Evolutionary conservation across 1,140 invertebrate species (phyloP).

Genomic region (Trichogramma pretiosum): DNA sequence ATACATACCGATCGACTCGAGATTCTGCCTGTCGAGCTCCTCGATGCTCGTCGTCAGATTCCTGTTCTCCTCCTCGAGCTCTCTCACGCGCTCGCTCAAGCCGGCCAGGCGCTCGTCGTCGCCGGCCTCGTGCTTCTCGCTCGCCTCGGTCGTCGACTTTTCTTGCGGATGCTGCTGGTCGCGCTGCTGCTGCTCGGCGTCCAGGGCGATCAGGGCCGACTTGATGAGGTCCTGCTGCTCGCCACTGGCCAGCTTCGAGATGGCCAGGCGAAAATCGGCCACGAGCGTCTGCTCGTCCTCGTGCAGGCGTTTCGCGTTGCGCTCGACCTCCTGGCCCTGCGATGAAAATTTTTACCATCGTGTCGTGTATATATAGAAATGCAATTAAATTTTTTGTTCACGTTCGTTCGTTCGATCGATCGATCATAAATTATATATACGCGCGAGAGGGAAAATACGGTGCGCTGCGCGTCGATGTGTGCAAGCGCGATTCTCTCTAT

Average conservation of each 20-base stretch:
- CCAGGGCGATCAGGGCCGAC: slow-evolving; percentile 41
- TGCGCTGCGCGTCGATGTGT: no score
- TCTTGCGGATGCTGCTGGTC: no score
- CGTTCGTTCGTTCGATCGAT: no score
- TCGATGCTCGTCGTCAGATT: slow-evolving; percentile 53
- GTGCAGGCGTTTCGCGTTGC: slow-evolving; percentile 34
- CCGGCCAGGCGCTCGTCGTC: slow-evolving; percentile 16
- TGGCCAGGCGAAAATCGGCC: slow-evolving; percentile 36
- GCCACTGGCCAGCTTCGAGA: slow-evolving; percentile 39
- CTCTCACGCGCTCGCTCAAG: slow-evolving; percentile 42
- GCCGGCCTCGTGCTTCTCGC: slow-evolving; percentile 28
- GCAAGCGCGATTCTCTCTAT: no score
- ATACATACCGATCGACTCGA: slow-evolving; percentile 52
- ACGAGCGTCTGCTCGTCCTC: slow-evolving; percentile 34
- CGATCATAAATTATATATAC: no score
- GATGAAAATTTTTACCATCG: no score
- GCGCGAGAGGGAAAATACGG: no score
- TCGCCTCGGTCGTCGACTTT: slow-evolving; percentile 9
- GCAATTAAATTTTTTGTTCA: no score
- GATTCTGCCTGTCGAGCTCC: slow-evolving; percentile 64
- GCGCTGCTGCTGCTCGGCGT: slow-evolving; percentile 38
- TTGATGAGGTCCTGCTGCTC: slow-evolving; percentile 39
- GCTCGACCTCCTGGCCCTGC: slow-evolving; percentile 35
- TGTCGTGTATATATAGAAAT: no score
- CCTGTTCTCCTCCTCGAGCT: slow-evolving; percentile 45